A percentile compares a stretch with the other conserved stretches of the same genome.
Conservation (phyloP, 2,113 vertebrate species). For the Mesocricetus auratus region DNA sequence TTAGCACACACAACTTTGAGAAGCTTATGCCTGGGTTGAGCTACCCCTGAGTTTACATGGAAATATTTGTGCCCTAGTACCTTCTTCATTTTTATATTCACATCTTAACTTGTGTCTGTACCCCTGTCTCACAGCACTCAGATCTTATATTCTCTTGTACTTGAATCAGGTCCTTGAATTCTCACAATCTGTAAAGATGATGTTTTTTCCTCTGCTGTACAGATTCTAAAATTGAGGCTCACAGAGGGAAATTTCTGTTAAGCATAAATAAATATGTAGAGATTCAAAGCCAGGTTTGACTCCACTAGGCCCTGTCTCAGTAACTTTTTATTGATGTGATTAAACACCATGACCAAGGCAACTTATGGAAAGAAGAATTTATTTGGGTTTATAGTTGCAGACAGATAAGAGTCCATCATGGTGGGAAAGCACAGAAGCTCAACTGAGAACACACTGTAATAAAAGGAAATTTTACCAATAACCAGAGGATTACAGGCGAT, state of each 20-base stretch:
- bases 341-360: not conserved
- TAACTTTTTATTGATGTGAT: not conserved
- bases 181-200: not conserved
- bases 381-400: not conserved
- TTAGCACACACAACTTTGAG: not conserved
- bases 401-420: not conserved
- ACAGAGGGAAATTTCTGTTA: not conserved
- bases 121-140: not conserved
- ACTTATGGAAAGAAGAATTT: not conserved
- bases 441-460: slow-evolving; percentile 14
- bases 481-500: not conserved
- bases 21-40: not conserved
- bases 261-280: not conserved
- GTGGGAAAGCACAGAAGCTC: not conserved
- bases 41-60: not conserved
- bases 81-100: not conserved
- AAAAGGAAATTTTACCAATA: slow-evolving; percentile 34
- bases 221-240: not conserved
- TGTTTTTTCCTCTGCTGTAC: not conserved
- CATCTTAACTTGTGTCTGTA: not conserved
- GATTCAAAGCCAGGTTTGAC: not conserved
- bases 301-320: not conserved
- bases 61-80: not conserved
- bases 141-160: not conserved
- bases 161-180: not conserved